Conservation (phyloP, 2,113 vertebrate species). For the Melanotaenia duboulayi region DNA sequence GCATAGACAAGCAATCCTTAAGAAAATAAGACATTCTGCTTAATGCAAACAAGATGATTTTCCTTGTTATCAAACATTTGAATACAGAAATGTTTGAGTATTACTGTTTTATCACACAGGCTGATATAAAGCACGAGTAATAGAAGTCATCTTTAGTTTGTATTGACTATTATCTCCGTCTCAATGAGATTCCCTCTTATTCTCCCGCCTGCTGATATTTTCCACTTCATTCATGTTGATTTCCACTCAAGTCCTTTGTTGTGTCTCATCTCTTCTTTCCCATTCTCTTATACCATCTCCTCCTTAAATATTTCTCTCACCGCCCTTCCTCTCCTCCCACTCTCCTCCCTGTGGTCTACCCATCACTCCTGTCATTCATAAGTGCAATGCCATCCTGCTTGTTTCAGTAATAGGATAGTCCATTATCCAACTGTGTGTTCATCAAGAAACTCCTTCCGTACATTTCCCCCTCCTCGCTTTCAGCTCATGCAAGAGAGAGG, state of each 20-base stretch:
- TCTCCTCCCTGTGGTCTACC: constrained; percentile 7
- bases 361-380: constrained; percentile 40
- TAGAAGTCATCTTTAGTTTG: constrained; percentile 58
- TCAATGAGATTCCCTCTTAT: constrained; percentile 7
- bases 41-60: not conserved
- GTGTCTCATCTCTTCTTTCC: constrained; percentile 5
- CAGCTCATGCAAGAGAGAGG: constrained; percentile 1
- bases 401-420: constrained; percentile 62
- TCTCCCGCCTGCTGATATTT: constrained; percentile 18
- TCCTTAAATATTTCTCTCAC: not conserved
- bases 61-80: not conserved
- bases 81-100: not conserved
- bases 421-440: constrained; percentile 58
- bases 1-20: too few species aligned
- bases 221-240: constrained; percentile 29
- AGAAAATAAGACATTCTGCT: not conserved
- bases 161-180: constrained; percentile 42
- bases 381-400: constrained; percentile 47
- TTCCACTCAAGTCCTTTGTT: constrained; percentile 25
- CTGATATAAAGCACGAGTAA: constrained; percentile 21
- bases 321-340: constrained; percentile 15
- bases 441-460: constrained; percentile 33
- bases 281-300: not conserved
- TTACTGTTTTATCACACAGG: constrained; percentile 17
- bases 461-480: constrained; percentile 36